Evolutionary conservation across 2,888 invertebrate genomes (phyloP), one percentile per base, ranked within the genome.

Genomic region (Leptinotarsa peninsularis): DNA sequence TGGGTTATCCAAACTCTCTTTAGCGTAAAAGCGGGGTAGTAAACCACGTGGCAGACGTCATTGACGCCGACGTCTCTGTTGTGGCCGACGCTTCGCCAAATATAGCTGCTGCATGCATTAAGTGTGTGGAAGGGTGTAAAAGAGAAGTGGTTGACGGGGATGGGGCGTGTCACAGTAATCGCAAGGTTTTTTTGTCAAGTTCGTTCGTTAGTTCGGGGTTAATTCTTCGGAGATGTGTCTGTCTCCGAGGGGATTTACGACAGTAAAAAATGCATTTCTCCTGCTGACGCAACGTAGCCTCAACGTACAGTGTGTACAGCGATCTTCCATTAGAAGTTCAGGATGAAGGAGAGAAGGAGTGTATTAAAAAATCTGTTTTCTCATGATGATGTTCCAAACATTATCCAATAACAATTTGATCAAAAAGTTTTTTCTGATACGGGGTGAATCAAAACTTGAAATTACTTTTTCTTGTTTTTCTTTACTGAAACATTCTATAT

Each of bases 1-100:
- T 63, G 43, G 14, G 63, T 43, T 43, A 33, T 63, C 63, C 33
- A 63, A 63, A 33, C 27, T 13, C 76, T 73, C 71, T 71, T 74
- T 49, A 43, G 54, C 63, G 27, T 63, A 58, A 66, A 73, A 58
- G 73, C 67, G 56, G 74, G 74, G 71, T 74, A 73, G 78, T 76
- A 75, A 75, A 75, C 71, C 68, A 71, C 67, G 76, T 76, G 76
- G 68, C 71, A 75, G 74, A 76, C 73, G 73, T 76, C 73, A 76
- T 66, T 71, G 75, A 76, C 76, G 76, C 73, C 78, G 79, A 66
- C 77, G 77, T 77, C 77, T 77, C 66, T 75, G 67, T 73, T 72
- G 72, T 70, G 60, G 50, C 50, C 70, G 76, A 70, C 74, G 73
- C 66, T 72, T 63, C 43, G 63, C 33, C 63, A 63, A 63, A 63